Evolutionary conservation across 2,113 vertebrate genomes (phyloP), one percentile per base, ranked within the genome.

Genomic region (Eurypyga helias): DNA sequence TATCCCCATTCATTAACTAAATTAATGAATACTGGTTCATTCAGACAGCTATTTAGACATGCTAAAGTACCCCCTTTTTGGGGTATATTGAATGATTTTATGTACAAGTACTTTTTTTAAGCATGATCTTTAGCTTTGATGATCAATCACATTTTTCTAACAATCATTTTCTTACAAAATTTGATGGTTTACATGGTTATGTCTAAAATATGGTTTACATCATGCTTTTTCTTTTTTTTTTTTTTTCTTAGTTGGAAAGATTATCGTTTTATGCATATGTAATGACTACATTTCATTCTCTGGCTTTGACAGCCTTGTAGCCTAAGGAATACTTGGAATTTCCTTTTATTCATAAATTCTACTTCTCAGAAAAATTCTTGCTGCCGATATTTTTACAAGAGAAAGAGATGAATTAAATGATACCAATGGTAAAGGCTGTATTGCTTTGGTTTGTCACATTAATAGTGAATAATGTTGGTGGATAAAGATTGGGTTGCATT

Each of bases 341-440:
- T 87, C n/a, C 17, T 57, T 89, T 93, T 75, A 33, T 87, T 95
- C 11, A 45, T 49, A 81, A 82, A 29, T 75, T 93, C 21, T 36
- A 38, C 21, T 82, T 89, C 89, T 89, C 65, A 85, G 41, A 91
- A 95, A 70, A 89, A 52, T 46, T 80, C 26, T 72, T 46, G 34
- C 36, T 91, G 81, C 20, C 82, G 17, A 34, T 89, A 76, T 84
- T 93, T 96, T 91, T 90, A 82, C 49, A 91, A 38, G 21, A 92
- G 13, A 77, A 55, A 75, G 62, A 87, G 38, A 95, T 87, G 79
- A 91, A 83, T 87, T 91, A 89, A 87, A 87, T 87, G 0, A 83
- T 70, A 73, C 13, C 54, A 62, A 7, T 70, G 87, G 34, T 51
- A 87, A 93, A 80, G 57, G 15, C 43, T 79, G 90, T 93, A 57